A percentile compares a stretch with the other conserved stretches of the same genome.
Conservation (phyloP, 2,888 invertebrate genomes). For the Apodemia mormo region DNA sequence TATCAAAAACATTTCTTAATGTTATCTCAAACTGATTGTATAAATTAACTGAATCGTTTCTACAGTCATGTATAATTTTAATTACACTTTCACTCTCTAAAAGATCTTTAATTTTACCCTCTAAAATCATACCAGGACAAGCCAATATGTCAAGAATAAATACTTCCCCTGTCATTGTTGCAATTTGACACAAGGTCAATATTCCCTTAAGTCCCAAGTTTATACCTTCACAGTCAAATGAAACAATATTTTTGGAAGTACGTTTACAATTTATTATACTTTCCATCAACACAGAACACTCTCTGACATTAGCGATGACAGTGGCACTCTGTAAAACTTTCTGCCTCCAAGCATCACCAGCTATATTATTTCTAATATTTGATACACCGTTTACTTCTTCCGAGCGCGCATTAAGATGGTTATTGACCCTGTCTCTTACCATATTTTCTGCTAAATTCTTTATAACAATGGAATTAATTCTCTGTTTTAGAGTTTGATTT, state of each 20-base stretch:
- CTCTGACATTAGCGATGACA: slow-evolving; percentile 89
- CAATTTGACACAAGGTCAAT: slow-evolving; percentile 92
- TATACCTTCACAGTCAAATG: slow-evolving; percentile 96
- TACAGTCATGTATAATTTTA: slow-evolving; percentile 96
- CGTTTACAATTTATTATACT: slow-evolving; percentile 84
- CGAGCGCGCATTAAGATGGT: slow-evolving; percentile 70
- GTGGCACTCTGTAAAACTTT: slow-evolving; percentile 91
- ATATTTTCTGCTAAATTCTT: slow-evolving; percentile 94
- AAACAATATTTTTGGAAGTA: slow-evolving; percentile 84
- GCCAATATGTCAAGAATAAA: slow-evolving; percentile 94
- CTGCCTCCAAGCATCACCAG: slow-evolving; percentile 90
- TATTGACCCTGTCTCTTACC: slow-evolving; percentile 75
- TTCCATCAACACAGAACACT: slow-evolving; percentile 88
- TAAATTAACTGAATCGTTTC: slow-evolving; percentile 94
- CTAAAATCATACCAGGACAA: slow-evolving; percentile 89
- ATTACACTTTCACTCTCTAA: slow-evolving; percentile 90
- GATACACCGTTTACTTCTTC: slow-evolving; percentile 71
- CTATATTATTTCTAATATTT: slow-evolving; percentile 67
- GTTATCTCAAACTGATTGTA: slow-evolving; percentile 92
- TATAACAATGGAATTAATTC: slow-evolving; percentile 93
- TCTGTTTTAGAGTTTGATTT: slow-evolving; percentile 92
- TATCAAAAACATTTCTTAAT: slow-evolving; percentile 93
- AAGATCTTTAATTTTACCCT: slow-evolving; percentile 89
- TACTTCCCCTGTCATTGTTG: slow-evolving; percentile 90
- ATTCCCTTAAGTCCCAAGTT: slow-evolving; percentile 95